phyloP scores from a whole-genome alignment of 2,888 invertebrate species.

The Coleophora deauratella region DNA sequence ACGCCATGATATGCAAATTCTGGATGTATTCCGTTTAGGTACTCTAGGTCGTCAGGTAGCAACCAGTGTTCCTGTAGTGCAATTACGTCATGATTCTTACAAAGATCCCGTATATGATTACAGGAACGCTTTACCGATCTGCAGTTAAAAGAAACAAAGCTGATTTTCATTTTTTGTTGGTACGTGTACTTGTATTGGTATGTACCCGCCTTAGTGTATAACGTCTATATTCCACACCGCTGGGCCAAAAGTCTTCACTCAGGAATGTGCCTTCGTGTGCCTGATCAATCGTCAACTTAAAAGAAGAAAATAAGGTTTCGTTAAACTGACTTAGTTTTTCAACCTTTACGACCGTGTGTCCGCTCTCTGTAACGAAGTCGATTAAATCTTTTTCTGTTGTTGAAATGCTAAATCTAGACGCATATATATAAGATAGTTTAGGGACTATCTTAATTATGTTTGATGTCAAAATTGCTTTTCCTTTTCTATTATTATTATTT shows the following conservation, averaged over 20 bases:
- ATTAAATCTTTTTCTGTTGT: not conserved
- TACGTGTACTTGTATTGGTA: too few relatives aligned
- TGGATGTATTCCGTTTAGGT: not conserved
- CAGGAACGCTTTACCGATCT: constrained; percentile 7
- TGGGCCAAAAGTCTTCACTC: constrained; percentile 4
- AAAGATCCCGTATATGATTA: constrained; percentile 2
- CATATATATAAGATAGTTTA: not conserved
- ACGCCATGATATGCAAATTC: not conserved
- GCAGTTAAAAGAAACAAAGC: constrained; percentile 8
- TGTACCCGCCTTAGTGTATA: not conserved
- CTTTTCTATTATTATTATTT: not conserved
- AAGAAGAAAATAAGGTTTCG: not conserved
- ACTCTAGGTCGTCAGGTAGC: constrained; percentile 1
- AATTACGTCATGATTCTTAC: not conserved
- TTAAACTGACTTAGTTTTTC: not conserved
- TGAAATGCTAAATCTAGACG: not conserved
- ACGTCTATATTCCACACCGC: constrained; percentile 2
- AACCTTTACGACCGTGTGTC: not conserved
- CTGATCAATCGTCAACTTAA: not conserved
- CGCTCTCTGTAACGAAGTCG: constrained; percentile 1
- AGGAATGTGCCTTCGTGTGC: not conserved
- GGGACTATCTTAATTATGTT: constrained; percentile 1
- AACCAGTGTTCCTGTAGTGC: too few relatives aligned
- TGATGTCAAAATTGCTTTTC: not conserved
- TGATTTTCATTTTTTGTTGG: not conserved